phyloP scores from a whole-genome alignment of 2,888 invertebrate species.

The Aplocera efformata region DNA sequence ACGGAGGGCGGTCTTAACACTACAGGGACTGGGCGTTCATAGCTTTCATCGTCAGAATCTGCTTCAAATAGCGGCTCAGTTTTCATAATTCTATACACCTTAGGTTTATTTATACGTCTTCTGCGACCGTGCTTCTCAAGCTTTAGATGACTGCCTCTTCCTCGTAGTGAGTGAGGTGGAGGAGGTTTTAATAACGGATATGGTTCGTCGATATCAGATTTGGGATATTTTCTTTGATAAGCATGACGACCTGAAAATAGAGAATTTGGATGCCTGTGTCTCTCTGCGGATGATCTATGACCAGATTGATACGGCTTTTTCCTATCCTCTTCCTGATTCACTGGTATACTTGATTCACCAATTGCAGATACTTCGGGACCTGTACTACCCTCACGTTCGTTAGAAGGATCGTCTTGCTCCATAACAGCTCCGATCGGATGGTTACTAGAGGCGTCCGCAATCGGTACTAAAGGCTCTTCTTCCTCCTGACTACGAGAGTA shows the following conservation, averaged over 20 bases:
- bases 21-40: conserved; percentile 45
- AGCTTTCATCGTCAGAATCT: conserved; percentile 41
- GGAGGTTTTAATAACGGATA: conserved; percentile 72
- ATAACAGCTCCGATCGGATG: conserved; percentile 75
- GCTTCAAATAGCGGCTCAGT: conserved; percentile 62
- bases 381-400: conserved; percentile 46
- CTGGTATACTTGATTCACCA: conserved; percentile 42
- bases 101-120: conserved; percentile 54
- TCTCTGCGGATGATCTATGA: conserved; percentile 44
- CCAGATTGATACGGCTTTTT: conserved; percentile 44
- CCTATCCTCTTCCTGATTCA: conserved; percentile 46
- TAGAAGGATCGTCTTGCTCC: conserved; percentile 59
- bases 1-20: conserved; percentile 53
- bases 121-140: conserved; percentile 51
- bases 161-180: conserved; percentile 48
- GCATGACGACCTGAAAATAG: conserved; percentile 45
- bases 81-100: conserved; percentile 52
- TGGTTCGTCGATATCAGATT: conserved; percentile 56
- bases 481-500: conserved; percentile 75
- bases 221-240: conserved; percentile 58
- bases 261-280: conserved; percentile 54
- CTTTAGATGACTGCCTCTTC: conserved; percentile 43
- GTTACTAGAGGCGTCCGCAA: conserved; percentile 62
- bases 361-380: conserved; percentile 49
- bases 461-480: conserved; percentile 65